Conservation (phyloP, 2,888 invertebrate genomes). For the Eilema sororculum region DNA sequence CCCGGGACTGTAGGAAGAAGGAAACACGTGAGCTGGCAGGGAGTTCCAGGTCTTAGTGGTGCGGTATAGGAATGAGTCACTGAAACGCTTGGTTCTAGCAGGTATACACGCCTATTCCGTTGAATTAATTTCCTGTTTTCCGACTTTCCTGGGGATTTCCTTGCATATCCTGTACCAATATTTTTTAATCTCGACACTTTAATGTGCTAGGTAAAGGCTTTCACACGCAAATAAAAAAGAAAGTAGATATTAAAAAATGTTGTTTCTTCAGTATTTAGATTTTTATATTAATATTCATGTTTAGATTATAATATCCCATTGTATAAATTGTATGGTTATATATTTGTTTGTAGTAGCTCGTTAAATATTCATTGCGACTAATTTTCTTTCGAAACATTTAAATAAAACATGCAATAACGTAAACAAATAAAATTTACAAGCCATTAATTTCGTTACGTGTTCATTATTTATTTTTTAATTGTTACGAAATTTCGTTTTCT, state of each 20-base stretch:
- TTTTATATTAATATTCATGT: not conserved
- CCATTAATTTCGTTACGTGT: conserved; percentile 6
- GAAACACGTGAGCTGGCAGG: no score
- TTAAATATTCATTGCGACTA: conserved; percentile 14
- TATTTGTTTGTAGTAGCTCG: not conserved
- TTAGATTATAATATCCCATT: conserved; percentile 1
- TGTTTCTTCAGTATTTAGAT: not conserved
- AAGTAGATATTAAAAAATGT: not conserved
- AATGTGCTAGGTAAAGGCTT: no score
- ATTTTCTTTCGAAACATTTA: conserved; percentile 12
- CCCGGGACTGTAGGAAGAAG: no score
- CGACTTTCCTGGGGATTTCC: no score
- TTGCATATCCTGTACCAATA: no score
- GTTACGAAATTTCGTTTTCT: not conserved
- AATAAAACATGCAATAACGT: not conserved
- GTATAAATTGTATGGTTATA: conserved; percentile 11
- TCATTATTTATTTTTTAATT: not conserved
- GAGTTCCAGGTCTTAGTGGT: no score
- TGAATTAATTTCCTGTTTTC: no score
- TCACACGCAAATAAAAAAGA: conserved; percentile 3
- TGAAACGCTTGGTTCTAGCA: no score
- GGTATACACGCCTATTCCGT: no score
- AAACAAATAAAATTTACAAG: conserved; percentile 10
- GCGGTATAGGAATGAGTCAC: no score
- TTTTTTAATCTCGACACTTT: no score